Percentiles rank a stretch among this genome's conserved stretches.
These are phyloP conservation scores for Temnothorax longispinosus DNA, from an alignment of 1,140 invertebrate genomes.

Conservation along the genomic window DNA sequence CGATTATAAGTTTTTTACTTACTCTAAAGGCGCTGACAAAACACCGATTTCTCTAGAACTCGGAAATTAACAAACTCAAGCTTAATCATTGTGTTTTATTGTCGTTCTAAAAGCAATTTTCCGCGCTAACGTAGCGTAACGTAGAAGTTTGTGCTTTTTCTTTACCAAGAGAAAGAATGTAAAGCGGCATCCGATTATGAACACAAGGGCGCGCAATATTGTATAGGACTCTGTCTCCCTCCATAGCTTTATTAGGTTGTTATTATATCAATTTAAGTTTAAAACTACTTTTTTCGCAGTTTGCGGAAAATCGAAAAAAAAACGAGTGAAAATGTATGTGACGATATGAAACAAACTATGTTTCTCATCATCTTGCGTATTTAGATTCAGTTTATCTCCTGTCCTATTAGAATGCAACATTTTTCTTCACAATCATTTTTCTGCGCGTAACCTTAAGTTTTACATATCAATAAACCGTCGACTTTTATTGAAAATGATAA, in stretches of 20 bases:
- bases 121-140: conserved; percentile 13
- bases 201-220: not conserved
- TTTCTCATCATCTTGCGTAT: not conserved
- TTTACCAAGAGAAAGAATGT: conserved; percentile 33
- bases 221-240: not conserved
- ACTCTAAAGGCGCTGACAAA: not conserved
- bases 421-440: not conserved
- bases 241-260: conserved; percentile 7
- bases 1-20: not conserved
- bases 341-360: not conserved
- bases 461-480: not conserved
- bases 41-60: not conserved
- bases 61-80: not conserved
- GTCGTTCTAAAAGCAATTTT: conserved; percentile 37
- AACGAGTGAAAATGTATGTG: not conserved
- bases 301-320: not conserved
- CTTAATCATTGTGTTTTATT: conserved; percentile 11
- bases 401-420: not conserved
- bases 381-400: not conserved
- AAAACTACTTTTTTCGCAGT: not conserved
- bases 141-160: conserved; percentile 4
- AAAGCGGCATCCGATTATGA: conserved; percentile 30
- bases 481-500: not conserved
- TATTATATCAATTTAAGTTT: conserved; percentile 8
- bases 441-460: not conserved